Conservation (phyloP, 2,113 vertebrate species). For the Myotis davidii region DNA sequence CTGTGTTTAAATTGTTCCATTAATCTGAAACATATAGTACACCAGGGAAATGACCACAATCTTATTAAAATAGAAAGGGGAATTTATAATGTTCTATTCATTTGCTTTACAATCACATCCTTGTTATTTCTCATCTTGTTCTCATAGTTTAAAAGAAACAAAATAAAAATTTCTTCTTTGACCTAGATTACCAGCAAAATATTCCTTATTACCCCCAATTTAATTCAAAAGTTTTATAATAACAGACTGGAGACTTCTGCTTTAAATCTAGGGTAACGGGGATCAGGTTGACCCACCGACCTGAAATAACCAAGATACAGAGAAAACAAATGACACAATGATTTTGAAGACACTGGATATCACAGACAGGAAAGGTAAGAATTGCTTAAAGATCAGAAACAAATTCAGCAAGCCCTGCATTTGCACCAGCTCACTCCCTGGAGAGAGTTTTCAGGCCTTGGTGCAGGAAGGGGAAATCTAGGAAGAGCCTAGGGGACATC, state of each 20-base stretch:
- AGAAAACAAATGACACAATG: not conserved
- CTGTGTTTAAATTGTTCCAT: not conserved
- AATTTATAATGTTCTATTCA: not conserved
- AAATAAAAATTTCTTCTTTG: not conserved
- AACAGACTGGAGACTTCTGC: not conserved
- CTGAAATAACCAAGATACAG: not conserved
- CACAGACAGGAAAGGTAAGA: not conserved
- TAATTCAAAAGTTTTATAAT: not conserved
- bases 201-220: not conserved
- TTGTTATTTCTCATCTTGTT: not conserved
- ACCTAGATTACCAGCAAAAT: not conserved
- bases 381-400: not conserved
- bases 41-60: not conserved
- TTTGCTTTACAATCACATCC: not conserved
- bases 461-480: not conserved
- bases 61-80: not conserved
- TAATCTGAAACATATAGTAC: not conserved
- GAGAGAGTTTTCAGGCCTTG: not conserved
- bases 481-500: not conserved
- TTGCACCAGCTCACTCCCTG: not conserved
- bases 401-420: not conserved
- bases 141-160: conserved; percentile 17
- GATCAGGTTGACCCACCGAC: not conserved
- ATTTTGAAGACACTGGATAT: not conserved
- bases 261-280: not conserved